Evolutionary conservation across 2,113 vertebrate genomes (phyloP).

Genomic region (Oenanthe oenanthe): DNA sequence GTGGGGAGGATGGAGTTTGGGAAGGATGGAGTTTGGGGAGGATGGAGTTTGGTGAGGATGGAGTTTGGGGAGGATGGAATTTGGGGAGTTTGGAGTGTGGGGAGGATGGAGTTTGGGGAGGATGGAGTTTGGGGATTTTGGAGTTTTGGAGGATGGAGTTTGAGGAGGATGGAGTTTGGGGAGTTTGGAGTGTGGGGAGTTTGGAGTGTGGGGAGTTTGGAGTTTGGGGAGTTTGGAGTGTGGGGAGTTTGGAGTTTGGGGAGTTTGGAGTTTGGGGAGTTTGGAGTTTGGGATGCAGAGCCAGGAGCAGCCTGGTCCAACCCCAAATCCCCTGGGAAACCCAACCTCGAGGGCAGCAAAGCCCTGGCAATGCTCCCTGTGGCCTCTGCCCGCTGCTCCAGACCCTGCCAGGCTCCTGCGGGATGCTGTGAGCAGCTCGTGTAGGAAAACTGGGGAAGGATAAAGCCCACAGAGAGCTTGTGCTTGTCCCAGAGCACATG

Average conservation of each 20-base stretch:
- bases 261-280: neutral
- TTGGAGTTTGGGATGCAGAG: neutral
- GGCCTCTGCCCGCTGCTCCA: neutral
- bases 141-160: too few relatives aligned
- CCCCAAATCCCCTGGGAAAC: rapidly evolving
- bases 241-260: neutral
- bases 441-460: neutral
- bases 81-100: too few relatives aligned
- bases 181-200: neutral
- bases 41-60: too few relatives aligned
- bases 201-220: too few relatives aligned
- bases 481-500: neutral
- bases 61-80: too few relatives aligned
- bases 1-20: too few relatives aligned
- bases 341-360: neutral
- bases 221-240: too few relatives aligned
- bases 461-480: neutral
- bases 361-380: rapidly evolving
- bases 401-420: neutral
- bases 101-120: too few relatives aligned
- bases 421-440: neutral
- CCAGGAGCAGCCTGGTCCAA: neutral
- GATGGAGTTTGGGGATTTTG: too few relatives aligned
- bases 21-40: too few relatives aligned
- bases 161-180: too few relatives aligned